Evolutionary conservation across 1,140 invertebrate genomes (phyloP), one percentile per base, ranked within the genome.

Genomic region (Phthorimaea operculella): DNA sequence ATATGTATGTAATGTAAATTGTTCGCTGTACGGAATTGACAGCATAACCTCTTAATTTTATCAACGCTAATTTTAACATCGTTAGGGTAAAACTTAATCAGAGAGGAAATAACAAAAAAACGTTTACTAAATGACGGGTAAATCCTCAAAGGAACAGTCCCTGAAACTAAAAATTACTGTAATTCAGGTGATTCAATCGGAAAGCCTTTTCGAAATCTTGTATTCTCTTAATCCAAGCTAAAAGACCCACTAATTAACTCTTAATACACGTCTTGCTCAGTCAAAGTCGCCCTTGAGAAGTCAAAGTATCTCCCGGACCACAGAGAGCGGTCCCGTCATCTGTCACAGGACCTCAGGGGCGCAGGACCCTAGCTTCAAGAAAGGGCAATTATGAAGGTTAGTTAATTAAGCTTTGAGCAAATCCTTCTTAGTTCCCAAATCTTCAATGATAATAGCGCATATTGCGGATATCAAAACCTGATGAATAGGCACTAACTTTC

Each of bases 1-100:
- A 74, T 72, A 79, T 69, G 64, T 63, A 73, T 73, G 61, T 64
- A 60, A 75, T 71, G 69, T 65, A 68, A 71, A 78, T 75, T 64
- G 36, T 50, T n/a, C 51, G 50, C 48, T 60, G 51, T 50, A 28
- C 53, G 58, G 62, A 68, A 9, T 47, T 47, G n/a, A 17, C 15
- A 47, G 8, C 8, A 47, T 47, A 39, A 39, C 36, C 36, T n/a
- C 10, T n/a, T 39, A 9, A 12, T 39, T 39, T 39, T 39, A n/a
- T 39, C 10, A 39, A 39, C 36, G 36, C 10, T n/a, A 39, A 39
- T 39, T 39, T 28, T 28, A 28, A 6, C 21, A 28, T 28, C 6
- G 21, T 28, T 2, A 28, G 21, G 21, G 21, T 28, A 28, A 28
- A 28, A 28, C 21, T 2, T 28, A 28, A 28, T 6, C 21, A 28